phyloP scores from a whole-genome alignment of 2,797 vertebrate species.

The Sciurus carolinensis region DNA sequence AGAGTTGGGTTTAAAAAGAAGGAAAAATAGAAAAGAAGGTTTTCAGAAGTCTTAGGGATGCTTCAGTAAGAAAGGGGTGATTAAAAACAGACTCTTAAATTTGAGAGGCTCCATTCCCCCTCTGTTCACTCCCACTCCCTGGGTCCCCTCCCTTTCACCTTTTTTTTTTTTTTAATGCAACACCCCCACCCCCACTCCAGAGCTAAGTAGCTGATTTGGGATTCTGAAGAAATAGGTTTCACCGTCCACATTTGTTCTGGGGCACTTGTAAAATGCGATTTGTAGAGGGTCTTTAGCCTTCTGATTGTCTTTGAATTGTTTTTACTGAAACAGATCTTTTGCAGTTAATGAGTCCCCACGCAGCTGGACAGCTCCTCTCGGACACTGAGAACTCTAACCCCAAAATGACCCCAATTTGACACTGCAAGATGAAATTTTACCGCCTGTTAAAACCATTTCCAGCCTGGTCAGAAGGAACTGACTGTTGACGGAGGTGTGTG shows the following conservation, averaged over 20 bases:
- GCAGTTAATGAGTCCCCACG: conserved; percentile 97
- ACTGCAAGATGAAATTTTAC: conserved; percentile 98
- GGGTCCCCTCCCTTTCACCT: conserved; percentile 71
- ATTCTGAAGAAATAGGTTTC: conserved; percentile 89
- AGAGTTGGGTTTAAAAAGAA: conserved; percentile 78
- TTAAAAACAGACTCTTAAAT: conserved; percentile 90
- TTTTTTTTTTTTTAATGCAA: conserved; percentile 58
- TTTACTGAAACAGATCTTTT: conserved; percentile 97
- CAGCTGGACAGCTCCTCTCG: conserved; percentile 98
- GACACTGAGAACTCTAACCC: conserved; percentile 99
- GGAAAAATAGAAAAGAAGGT: conserved; percentile 74
- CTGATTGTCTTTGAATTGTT: conserved; percentile 97
- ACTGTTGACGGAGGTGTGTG: conserved; percentile 89
- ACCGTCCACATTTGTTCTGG: conserved; percentile 90
- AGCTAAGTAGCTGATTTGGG: conserved; percentile 87
- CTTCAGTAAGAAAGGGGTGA: conserved; percentile 87
- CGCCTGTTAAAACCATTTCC: conserved; percentile 97
- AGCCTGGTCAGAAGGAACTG: conserved; percentile 89
- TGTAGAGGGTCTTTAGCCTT: conserved; percentile 94
- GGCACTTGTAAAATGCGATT: conserved; percentile 95
- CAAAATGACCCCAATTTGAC: conserved; percentile 99
- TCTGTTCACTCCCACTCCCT: conserved; percentile 38
- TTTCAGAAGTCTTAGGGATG: conserved; percentile 86
- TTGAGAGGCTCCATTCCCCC: conserved; percentile 86
- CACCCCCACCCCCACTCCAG: conserved; percentile 74